A percentile compares a stretch with the other conserved stretches of the same genome.
Conservation (phyloP, 1,140 invertebrate species). For the Thaumatotibia leucotreta region DNA sequence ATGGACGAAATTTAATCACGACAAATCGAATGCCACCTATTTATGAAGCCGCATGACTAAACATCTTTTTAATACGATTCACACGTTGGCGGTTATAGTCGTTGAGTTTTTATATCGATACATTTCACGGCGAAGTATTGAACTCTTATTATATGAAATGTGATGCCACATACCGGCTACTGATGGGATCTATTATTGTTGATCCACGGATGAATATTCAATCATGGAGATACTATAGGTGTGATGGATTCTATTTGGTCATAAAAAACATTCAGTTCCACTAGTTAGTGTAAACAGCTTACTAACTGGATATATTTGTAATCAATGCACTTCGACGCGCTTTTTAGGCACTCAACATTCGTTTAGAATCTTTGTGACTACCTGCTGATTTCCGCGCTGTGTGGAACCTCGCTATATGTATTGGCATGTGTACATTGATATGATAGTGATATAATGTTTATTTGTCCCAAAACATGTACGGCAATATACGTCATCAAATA, state of each 20-base stretch:
- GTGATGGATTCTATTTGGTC: slow-evolving; percentile 38
- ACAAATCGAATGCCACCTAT: slow-evolving; percentile 74
- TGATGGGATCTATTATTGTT: slow-evolving; percentile 74
- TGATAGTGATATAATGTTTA: too few relatives aligned
- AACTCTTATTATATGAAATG: slow-evolving; percentile 76
- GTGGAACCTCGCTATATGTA: too few relatives aligned
- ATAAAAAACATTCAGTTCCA: slow-evolving; percentile 50
- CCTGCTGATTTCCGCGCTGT: too few relatives aligned
- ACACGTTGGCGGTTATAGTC: slow-evolving; percentile 74
- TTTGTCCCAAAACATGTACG: too few relatives aligned
- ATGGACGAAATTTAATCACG: slow-evolving; percentile 75
- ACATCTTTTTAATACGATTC: slow-evolving; percentile 76
- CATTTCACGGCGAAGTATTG: slow-evolving; percentile 75
- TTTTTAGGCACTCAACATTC: too few relatives aligned
- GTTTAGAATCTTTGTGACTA: too few relatives aligned
- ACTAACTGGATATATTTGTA: slow-evolving; percentile 1
- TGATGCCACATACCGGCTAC: slow-evolving; percentile 68
- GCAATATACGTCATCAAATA: too few relatives aligned
- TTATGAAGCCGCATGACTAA: slow-evolving; percentile 74
- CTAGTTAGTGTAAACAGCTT: slow-evolving; percentile 19
- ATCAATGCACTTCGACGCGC: too few relatives aligned
- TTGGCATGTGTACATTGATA: too few relatives aligned
- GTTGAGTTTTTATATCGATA: slow-evolving; percentile 74
- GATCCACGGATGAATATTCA: slow-evolving; percentile 73
- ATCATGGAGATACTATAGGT: slow-evolving; percentile 58